A percentile compares a stretch with the other conserved stretches of the same genome.
Evolutionary conservation across 2,113 vertebrate genomes (phyloP).

Genomic region (Ailurus styani): DNA sequence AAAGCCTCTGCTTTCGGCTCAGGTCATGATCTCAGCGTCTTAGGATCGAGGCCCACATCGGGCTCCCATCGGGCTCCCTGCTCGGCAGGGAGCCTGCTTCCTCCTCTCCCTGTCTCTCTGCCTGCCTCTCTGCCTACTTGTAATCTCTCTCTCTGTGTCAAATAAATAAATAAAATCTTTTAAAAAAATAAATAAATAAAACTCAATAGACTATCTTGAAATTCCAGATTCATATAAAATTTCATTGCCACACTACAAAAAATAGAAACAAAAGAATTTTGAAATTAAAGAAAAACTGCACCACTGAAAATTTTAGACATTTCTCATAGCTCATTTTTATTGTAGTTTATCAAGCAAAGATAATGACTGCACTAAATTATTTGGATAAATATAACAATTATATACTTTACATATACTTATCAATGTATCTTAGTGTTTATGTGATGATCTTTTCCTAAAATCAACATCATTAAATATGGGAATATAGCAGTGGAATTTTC

Average conservation of each 20-base stretch:
- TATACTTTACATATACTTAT: not conserved
- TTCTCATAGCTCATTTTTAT: not conserved
- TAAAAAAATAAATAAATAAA: not conserved
- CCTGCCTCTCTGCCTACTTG: too few relatives aligned
- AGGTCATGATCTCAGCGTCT: too few relatives aligned
- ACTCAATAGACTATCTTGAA: not conserved
- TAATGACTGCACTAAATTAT: not conserved
- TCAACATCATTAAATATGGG: not conserved
- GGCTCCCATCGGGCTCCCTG: too few relatives aligned
- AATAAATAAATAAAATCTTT: too few relatives aligned
- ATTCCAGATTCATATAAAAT: not conserved
- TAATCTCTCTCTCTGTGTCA: too few relatives aligned
- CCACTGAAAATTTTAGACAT: not conserved
- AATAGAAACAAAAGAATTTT: not conserved
- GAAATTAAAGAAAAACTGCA: not conserved
- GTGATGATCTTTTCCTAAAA: constrained; percentile 14
- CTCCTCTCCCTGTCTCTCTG: too few relatives aligned
- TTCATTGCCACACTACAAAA: not conserved
- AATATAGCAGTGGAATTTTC: not conserved
- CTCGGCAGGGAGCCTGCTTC: too few relatives aligned
- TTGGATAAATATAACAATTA: not conserved
- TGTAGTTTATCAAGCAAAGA: not conserved
- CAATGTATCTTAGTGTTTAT: not conserved
- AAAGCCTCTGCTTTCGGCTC: too few relatives aligned
- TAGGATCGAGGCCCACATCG: too few relatives aligned